phyloP scores from a whole-genome alignment of 2,113 vertebrate genomes.

The Heterotilapia buettikoferi region DNA sequence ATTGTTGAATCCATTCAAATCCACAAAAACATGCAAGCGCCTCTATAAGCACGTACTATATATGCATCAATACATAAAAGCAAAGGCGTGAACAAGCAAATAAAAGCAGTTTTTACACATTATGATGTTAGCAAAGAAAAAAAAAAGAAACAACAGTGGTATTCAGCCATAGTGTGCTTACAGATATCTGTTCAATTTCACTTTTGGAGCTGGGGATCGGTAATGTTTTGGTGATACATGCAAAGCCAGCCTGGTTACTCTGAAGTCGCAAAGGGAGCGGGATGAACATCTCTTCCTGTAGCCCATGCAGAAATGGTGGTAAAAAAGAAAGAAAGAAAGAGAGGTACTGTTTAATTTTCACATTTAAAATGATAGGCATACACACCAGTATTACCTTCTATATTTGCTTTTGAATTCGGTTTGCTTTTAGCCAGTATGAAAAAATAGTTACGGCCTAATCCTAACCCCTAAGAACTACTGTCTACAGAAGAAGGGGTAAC shows the following conservation, averaged over 20 bases:
- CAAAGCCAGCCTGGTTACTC: constrained; percentile 52
- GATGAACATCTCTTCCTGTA: constrained; percentile 70
- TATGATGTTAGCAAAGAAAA: not conserved
- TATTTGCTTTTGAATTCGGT: not conserved
- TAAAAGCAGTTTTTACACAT: not conserved
- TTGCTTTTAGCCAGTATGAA: not conserved
- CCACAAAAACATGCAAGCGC: not conserved
- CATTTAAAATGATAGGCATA: not conserved
- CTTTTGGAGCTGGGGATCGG: constrained; percentile 66
- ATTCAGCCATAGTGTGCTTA: constrained; percentile 30
- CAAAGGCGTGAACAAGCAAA: not conserved
- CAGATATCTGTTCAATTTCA: constrained; percentile 73
- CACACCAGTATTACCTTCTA: not conserved
- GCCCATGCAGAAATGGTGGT: not conserved
- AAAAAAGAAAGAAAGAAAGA: not conserved
- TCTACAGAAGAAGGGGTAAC: not conserved
- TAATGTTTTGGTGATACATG: constrained; percentile 63
- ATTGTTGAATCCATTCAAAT: not conserved
- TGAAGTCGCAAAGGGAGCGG: constrained; percentile 55
- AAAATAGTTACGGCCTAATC: not conserved
- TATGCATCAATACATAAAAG: not conserved
- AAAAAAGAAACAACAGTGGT: not conserved
- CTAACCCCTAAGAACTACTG: not conserved
- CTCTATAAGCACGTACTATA: not conserved
- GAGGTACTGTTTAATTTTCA: not conserved